A percentile compares a stretch with the other conserved stretches of the same genome.
phyloP scores from a whole-genome alignment of 2,797 vertebrate species.

The Myotis daubentonii region DNA sequence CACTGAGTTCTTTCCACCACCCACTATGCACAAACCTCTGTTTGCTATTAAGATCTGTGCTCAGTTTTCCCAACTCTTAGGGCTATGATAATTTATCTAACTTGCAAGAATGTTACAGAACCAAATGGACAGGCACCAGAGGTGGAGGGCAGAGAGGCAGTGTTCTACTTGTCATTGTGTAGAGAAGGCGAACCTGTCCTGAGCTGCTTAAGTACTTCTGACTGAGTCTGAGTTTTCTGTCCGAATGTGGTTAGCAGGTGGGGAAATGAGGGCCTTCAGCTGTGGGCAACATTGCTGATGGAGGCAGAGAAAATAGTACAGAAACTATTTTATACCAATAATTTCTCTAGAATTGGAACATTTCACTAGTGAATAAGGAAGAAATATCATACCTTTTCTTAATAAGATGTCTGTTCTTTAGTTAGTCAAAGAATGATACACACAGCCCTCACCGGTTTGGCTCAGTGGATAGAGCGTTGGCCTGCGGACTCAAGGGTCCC shows the following conservation, averaged over 20 bases:
- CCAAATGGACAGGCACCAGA: not conserved
- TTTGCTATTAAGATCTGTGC: not conserved
- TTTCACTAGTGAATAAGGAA: constrained; percentile 6
- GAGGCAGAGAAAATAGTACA: not conserved
- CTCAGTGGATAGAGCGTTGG: too few species aligned
- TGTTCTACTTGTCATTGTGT: accelerated
- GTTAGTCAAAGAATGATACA: constrained; percentile 10
- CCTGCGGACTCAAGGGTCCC: too few species aligned
- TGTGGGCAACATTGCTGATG: not conserved
- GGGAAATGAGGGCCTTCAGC: not conserved
- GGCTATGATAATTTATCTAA: not conserved
- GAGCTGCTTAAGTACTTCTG: not conserved
- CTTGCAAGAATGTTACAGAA: not conserved
- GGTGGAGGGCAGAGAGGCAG: not conserved
- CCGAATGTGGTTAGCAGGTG: not conserved
- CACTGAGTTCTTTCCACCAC: not conserved
- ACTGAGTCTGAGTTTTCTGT: not conserved
- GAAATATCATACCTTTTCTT: not conserved
- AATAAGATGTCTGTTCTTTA: not conserved
- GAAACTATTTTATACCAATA: not conserved
- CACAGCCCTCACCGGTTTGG: too few species aligned
- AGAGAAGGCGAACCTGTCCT: not conserved
- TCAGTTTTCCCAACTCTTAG: not conserved
- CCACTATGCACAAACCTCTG: not conserved
- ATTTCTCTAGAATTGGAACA: not conserved